Conservation (phyloP, 2,797 vertebrate genomes). For the Danio kyathit region DNA sequence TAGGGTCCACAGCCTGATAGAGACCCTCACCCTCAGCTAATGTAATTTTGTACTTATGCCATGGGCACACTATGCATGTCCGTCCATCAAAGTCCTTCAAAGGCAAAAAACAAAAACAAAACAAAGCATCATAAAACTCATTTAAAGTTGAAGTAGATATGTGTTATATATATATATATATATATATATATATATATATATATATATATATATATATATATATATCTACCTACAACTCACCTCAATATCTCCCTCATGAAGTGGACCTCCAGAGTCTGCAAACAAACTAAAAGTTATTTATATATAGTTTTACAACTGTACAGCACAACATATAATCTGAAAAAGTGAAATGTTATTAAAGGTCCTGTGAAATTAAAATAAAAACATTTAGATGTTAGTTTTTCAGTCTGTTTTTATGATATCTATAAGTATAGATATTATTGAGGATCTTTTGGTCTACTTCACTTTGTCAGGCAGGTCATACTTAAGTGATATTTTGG, state of each 20-base stretch:
- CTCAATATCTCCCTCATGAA: conserved; percentile 91
- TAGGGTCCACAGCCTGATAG: conserved; percentile 87
- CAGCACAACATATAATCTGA: background rate
- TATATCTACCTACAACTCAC: conserved; percentile 69
- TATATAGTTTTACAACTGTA: background rate
- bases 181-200: too few species aligned
- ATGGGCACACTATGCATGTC: conserved; percentile 90
- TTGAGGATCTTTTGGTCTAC: too few species aligned
- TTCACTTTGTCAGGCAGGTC: too few species aligned
- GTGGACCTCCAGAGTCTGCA: conserved; percentile 90
- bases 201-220: too few species aligned
- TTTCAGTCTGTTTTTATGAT: too few species aligned
- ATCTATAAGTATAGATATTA: too few species aligned
- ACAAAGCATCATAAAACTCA: too few species aligned
- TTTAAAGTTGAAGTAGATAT: background rate
- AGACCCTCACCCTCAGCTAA: conserved; percentile 90
- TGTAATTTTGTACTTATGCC: conserved; percentile 96
- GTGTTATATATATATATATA: too few species aligned
- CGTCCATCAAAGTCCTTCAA: conserved; percentile 86
- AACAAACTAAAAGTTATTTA: background rate
- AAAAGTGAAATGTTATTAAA: background rate
- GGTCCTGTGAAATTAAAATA: too few species aligned
- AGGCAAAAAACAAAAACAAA: conserved; percentile 21
- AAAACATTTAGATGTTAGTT: too few species aligned
- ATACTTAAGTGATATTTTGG: too few species aligned